Evolutionary conservation across 1,140 invertebrate genomes (phyloP), one percentile per base, ranked within the genome.

Genomic region (Solen grandis): DNA sequence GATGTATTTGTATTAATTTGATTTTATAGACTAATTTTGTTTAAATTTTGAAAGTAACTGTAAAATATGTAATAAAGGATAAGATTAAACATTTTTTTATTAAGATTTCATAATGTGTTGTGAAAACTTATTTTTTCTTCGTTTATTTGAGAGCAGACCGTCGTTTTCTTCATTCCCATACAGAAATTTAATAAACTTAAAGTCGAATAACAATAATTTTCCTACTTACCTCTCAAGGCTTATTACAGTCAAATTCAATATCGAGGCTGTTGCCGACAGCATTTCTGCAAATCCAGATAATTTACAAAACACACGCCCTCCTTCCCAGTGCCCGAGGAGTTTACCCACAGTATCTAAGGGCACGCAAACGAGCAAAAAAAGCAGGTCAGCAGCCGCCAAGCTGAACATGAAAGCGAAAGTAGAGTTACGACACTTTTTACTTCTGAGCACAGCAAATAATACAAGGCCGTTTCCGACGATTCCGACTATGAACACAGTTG

Each of bases 241-340:
- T 3, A 68, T 68, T 22, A 68, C 50, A 5, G 63, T 68, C 1
- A 68, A 41, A 36, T 68, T 68, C 8, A 68, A 35, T 41, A 68
- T 68, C 29, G 63, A 68, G 16, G 36, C 63, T 3, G 50, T 35
- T 46, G 63, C 63, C 16, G 63, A 68, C 14, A 68, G 36, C 63
- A 68, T 68, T 16, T 50, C 63, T 1, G 50, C 41, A 68, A 46
- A 68, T 41, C 36, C 63, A 13, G 63, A 68, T 13, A 68, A 16
- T 46, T 68, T 68, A 50, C 63, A 68, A n/a, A 68, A 68, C 8
- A 68, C n/a, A 16, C 63, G 35, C 1, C 63, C 63, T 41, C 63
- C 63, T 2, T 35, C 63, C 63, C 63, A 68, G 63, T 68, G 63
- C 16, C 63, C 63, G 2, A 68, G 1, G 14, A 68, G 19, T 41